Percentiles rank a stretch among this genome's conserved stretches.
Evolutionary conservation across 2,888 invertebrate species (phyloP).

Genomic region (Oligia strigilis): DNA sequence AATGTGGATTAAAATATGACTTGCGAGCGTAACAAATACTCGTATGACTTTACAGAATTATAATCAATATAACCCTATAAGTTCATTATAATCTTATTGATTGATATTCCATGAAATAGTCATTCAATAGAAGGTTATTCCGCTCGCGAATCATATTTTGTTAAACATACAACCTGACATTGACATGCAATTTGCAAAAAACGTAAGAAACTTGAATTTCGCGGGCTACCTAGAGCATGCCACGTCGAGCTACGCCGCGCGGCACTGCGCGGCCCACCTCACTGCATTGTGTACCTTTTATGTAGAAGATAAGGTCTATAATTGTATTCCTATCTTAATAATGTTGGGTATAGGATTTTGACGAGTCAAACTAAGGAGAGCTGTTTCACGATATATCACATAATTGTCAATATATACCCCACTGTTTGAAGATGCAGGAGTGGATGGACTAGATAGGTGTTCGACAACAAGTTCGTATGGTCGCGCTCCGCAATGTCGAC

Average conservation of each 20-base stretch:
- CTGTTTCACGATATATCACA: not conserved
- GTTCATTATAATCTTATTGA: not conserved
- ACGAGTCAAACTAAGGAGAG: not conserved
- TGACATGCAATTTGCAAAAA: too few relatives aligned
- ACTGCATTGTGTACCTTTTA: too few relatives aligned
- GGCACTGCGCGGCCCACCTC: too few relatives aligned
- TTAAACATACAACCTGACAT: not conserved
- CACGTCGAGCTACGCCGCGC: too few relatives aligned
- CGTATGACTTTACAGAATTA: not conserved
- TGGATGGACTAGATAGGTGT: not conserved
- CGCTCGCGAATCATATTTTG: not conserved
- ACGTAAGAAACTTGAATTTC: not conserved
- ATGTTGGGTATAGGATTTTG: not conserved
- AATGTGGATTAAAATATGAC: not conserved
- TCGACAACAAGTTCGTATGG: not conserved
- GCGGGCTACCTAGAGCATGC: not conserved
- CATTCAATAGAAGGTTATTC: not conserved
- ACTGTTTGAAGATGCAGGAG: not conserved
- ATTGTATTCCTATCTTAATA: not conserved
- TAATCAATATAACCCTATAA: not conserved
- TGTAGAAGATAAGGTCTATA: too few relatives aligned
- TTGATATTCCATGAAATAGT: not conserved
- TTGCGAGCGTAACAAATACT: not conserved
- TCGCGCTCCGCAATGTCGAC: not conserved
- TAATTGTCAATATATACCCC: slow-evolving; percentile 4